Percentiles rank a stretch among this genome's conserved stretches.
phyloP scores from a whole-genome alignment of 2,113 vertebrate genomes.

The Dermatemys mawii region DNA sequence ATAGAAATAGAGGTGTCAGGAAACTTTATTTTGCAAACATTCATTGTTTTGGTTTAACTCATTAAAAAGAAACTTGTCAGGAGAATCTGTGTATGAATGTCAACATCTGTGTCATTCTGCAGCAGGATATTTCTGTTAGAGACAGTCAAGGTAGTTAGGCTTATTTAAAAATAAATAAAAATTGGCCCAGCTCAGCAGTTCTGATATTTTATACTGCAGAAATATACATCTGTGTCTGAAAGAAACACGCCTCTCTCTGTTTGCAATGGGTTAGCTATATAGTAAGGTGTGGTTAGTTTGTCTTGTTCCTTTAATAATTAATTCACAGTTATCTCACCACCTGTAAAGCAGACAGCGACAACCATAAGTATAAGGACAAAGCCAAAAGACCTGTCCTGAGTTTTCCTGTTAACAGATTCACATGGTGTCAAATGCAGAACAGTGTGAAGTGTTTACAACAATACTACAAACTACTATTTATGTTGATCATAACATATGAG shows the following conservation, averaged over 20 bases:
- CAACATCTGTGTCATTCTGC: fast-evolving
- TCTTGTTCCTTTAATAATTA: background rate
- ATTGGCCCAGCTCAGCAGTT: background rate
- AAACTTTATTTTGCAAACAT: background rate
- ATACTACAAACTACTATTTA: no score
- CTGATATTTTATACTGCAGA: background rate
- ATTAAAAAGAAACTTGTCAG: background rate
- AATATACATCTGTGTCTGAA: background rate
- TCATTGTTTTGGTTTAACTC: background rate
- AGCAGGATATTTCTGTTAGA: background rate
- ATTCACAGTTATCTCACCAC: background rate
- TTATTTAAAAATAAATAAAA: background rate
- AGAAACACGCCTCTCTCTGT: background rate
- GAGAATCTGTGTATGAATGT: background rate
- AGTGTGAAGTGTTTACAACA: background rate
- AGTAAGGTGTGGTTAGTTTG: slow-evolving; percentile 23
- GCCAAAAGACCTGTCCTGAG: background rate
- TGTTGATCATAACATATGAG: background rate
- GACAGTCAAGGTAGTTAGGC: background rate
- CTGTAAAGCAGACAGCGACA: background rate
- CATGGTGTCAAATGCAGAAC: background rate
- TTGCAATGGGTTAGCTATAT: background rate
- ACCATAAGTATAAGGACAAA: background rate
- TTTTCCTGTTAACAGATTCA: background rate
- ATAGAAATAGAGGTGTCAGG: background rate